Evolutionary conservation across 2,797 vertebrate species (phyloP), one percentile per base, ranked within the genome.

Genomic region (Gila robusta): DNA sequence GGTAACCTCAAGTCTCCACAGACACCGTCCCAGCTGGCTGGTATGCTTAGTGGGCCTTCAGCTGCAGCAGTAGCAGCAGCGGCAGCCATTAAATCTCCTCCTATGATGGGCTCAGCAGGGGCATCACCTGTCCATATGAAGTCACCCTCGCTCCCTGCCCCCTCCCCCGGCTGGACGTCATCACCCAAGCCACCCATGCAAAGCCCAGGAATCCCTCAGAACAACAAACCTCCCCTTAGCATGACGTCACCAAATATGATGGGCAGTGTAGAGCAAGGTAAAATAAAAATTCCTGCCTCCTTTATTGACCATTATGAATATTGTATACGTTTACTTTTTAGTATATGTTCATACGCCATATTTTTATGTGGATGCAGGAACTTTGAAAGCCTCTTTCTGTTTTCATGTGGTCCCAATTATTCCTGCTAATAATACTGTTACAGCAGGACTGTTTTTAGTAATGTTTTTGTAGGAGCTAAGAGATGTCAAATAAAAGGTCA

Each of bases 91-190:
- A 99, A 99, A 93, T 99, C 98, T 90, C 98, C 98, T 66, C 98
- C 98, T 16, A 97, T 99, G 94, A 95, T 99, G 98, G 98, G 98
- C 89, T 99, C 98, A 91, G 98, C 98, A 93, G 98, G 98, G 91
- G 98, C 98, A 91, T 99, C 98, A 88, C 98, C 98, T 87, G 98
- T 99, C 94, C 98, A 99, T 94, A 98, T 99, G 96, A 98, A 99
- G 94, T 99, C 98, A 90, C 98, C 98, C 0, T 99, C 98, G 87
- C 97, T 99, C 92, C 98, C 98, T 1, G 97, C 98, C 91, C 98
- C 98, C 66, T 99, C 98, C 81, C 98, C 98, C 0, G 97, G 98
- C 91, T 99, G 98, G 98, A 98, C 97, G 80, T 98, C 98, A 41
- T 99, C 98, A 93, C 98, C 98, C 88, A 99, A 99, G 93, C 98